Conservation (phyloP, 1,140 invertebrate species). For the Drosophila rufa region DNA sequence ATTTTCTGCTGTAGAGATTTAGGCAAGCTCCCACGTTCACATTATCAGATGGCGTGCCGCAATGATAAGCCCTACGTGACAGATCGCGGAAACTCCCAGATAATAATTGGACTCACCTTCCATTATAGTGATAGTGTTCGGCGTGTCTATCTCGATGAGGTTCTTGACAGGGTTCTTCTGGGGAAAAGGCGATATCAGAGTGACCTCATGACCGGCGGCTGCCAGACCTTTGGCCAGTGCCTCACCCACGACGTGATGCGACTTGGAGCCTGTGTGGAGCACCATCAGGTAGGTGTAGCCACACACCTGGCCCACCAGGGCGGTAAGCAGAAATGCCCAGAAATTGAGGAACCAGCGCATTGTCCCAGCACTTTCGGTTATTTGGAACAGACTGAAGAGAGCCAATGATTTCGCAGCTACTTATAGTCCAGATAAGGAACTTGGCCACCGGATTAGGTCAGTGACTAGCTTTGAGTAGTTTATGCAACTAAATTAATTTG, state of each 20-base stretch:
- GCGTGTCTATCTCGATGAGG: slow-evolving; percentile 82
- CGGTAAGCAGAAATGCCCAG: slow-evolving; percentile 1
- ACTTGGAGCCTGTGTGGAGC: slow-evolving; percentile 85
- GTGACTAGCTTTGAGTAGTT: not conserved
- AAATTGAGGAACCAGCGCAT: slow-evolving; percentile 7
- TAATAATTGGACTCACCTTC: slow-evolving; percentile 36
- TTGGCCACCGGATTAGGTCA: not conserved
- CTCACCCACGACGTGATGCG: slow-evolving; percentile 87
- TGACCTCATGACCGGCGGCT: slow-evolving; percentile 86
- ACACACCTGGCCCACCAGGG: slow-evolving; percentile 15
- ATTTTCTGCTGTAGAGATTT: not conserved
- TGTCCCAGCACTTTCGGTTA: not conserved
- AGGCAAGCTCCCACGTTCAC: not conserved
- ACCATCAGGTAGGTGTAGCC: slow-evolving; percentile 83
- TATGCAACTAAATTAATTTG: too few relatives aligned
- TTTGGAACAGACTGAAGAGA: slow-evolving; percentile 3
- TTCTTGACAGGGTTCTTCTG: slow-evolving; percentile 85
- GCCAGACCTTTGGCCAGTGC: slow-evolving; percentile 86
- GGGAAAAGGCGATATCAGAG: slow-evolving; percentile 86
- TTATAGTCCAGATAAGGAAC: slow-evolving; percentile 29
- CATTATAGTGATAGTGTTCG: slow-evolving; percentile 41
- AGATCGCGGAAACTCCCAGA: not conserved
- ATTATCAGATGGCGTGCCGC: not conserved
- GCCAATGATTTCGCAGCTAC: not conserved
- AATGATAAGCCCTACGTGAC: slow-evolving; percentile 56